Evolutionary conservation across 1,140 invertebrate genomes (phyloP).

Genomic region (Drosophila kurseongensis): DNA sequence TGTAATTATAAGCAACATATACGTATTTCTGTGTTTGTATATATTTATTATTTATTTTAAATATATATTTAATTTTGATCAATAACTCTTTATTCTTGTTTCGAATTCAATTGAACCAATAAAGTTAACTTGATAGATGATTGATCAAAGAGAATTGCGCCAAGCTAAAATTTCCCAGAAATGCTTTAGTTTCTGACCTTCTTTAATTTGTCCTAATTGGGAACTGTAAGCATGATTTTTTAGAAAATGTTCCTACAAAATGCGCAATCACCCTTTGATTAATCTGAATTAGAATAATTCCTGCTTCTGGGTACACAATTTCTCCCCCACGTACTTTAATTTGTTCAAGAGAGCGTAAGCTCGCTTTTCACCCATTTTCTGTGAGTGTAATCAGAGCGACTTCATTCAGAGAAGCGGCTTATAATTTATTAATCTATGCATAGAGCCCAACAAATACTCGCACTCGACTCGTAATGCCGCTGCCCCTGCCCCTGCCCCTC

Average conservation of each 20-base stretch:
- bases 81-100: neutral
- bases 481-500: slow-evolving; percentile 23
- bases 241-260: no score
- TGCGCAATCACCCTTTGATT: neutral
- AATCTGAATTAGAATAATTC: slow-evolving; percentile 16
- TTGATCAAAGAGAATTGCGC: slow-evolving; percentile 8
- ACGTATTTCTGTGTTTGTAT: no score
- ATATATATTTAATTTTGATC: no score
- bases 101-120: neutral
- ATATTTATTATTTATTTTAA: no score
- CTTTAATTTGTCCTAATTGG: neutral
- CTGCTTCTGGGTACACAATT: neutral
- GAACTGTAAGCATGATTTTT: no score
- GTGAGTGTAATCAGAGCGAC: slow-evolving; percentile 50
- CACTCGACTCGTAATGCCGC: slow-evolving; percentile 43
- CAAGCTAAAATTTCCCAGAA: slow-evolving; percentile 5
- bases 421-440: slow-evolving; percentile 83
- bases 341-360: neutral
- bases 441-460: slow-evolving; percentile 52
- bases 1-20: neutral
- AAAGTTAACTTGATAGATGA: neutral
- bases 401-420: slow-evolving; percentile 54
- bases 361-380: slow-evolving; percentile 23
- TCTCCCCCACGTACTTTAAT: neutral
- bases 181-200: neutral